These are phyloP conservation scores for Globodera rostochiensis DNA, from an alignment of 1,140 invertebrate species.

Conservation along the genomic window DNA sequence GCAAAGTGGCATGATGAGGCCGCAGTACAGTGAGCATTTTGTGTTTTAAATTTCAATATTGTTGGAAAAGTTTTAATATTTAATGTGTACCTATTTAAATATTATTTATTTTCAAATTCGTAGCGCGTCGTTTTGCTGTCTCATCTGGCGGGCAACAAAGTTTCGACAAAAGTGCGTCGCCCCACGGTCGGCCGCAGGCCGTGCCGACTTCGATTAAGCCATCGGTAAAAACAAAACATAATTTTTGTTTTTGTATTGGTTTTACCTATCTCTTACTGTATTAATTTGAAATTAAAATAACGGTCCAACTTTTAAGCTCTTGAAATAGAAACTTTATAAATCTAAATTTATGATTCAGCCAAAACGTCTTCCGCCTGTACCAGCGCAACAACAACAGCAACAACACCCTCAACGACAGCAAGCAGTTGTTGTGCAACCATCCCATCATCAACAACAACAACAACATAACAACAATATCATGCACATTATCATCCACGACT, in stretches of 20 bases:
- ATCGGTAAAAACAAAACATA: background rate
- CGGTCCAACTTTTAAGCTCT: no score
- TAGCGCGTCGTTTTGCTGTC: constrained; percentile 40
- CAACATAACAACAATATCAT: constrained; percentile 9
- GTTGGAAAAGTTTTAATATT: background rate
- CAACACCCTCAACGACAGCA: background rate
- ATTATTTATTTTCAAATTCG: no score
- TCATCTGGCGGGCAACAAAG: constrained; percentile 44
- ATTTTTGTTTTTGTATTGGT: no score
- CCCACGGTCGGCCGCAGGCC: constrained; percentile 8
- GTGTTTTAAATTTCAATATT: background rate
- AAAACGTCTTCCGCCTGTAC: constrained; percentile 8
- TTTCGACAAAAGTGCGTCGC: constrained; percentile 50
- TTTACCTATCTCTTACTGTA: no score
- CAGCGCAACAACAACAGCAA: constrained; percentile 4
- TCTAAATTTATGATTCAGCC: no score
- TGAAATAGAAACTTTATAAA: no score
- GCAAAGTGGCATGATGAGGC: constrained; percentile 29
- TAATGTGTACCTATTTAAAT: no score
- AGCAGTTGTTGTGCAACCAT: background rate
- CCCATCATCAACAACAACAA: background rate
- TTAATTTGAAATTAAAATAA: no score
- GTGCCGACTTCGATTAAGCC: background rate
- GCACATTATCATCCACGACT: constrained; percentile 63
- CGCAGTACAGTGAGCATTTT: constrained; percentile 16